Base-by-base conservation (phyloP, 2,888 invertebrate genomes). In the Monoplex corrugatus region DNA sequence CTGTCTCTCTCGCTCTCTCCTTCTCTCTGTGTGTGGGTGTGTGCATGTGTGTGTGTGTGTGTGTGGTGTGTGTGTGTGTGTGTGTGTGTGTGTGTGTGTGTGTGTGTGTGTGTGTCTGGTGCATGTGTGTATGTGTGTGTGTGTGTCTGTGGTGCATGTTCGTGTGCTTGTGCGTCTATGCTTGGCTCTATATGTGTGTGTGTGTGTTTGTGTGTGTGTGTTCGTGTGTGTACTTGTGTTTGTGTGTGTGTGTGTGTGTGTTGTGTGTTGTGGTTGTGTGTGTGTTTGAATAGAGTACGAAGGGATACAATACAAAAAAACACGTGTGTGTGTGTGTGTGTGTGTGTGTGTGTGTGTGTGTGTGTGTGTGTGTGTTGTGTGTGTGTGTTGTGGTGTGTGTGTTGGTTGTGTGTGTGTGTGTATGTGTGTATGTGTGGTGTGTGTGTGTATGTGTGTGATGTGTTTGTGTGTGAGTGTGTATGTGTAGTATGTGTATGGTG, bases 11-110 rank as follows among this genome's bases (percentile, higher is more conserved):
- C n/a, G n/a, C n/a, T n/a, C n/a, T n/a, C n/a, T n/a, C n/a, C n/a
- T n/a, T n/a, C n/a, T n/a, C n/a, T n/a, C n/a, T 8, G 75, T 8
- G 28, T 75, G 38, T 32, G 75, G 32, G 72, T 35, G 72, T 72
- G 72, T 35, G 72, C 43, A 8, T 82, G 82, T 82, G 82, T 40
- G 43, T 40, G 82, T 44, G 82, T 8, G n/a, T 82, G n/a, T 8
- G 82, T 40, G 82, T 32, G 44, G 44, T 8, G 44, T 10, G 82
- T 16, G 44, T 43, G 43, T 44, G 44, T 28, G 82, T 44, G 44
- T 28, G 44, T 82, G 44, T 43, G 44, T 45, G 44, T 43, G 44
- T 45, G 44, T 23, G 82, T 45, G 28, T 23, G 82, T 45, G 82
- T 6, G 44, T 5, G 82, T 43, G 43, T 43, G 82, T 43, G 43